Evolutionary conservation across 2,888 invertebrate species (phyloP).

Genomic region (Sisyra nigra): DNA sequence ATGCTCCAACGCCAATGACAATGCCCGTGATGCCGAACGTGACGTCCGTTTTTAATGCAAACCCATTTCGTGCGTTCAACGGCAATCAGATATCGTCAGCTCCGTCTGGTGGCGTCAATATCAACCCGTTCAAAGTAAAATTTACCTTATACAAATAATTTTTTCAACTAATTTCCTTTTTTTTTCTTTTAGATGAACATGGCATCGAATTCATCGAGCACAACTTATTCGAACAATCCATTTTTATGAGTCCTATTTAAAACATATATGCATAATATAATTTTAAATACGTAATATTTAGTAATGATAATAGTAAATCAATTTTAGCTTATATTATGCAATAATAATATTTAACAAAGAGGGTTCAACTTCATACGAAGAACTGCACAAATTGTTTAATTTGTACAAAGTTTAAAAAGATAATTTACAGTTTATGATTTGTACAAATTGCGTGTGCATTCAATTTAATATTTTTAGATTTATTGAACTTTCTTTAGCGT

Average conservation of each 20-base stretch:
- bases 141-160: not conserved
- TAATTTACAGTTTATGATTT: no score
- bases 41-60: slow-evolving; percentile 13
- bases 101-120: slow-evolving; percentile 16
- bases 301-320: no score
- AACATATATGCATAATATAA: no score
- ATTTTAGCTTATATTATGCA: no score
- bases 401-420: no score
- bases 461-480: no score
- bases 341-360: no score
- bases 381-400: no score
- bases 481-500: no score
- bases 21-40: slow-evolving; percentile 8
- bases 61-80: slow-evolving; percentile 20
- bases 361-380: no score
- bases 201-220: slow-evolving; percentile 13
- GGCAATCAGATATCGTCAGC: slow-evolving; percentile 9
- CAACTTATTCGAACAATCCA: slow-evolving; percentile 33
- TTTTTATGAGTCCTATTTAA: slow-evolving; percentile 31
- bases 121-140: slow-evolving; percentile 25
- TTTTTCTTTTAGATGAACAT: not conserved
- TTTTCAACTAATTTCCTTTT: not conserved
- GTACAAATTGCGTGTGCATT: no score
- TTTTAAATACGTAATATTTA: no score
- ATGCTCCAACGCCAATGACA: slow-evolving; percentile 5